A percentile compares a stretch with the other conserved stretches of the same genome.
phyloP scores from a whole-genome alignment of 2,888 invertebrate genomes.

The Sialis fuliginosa region DNA sequence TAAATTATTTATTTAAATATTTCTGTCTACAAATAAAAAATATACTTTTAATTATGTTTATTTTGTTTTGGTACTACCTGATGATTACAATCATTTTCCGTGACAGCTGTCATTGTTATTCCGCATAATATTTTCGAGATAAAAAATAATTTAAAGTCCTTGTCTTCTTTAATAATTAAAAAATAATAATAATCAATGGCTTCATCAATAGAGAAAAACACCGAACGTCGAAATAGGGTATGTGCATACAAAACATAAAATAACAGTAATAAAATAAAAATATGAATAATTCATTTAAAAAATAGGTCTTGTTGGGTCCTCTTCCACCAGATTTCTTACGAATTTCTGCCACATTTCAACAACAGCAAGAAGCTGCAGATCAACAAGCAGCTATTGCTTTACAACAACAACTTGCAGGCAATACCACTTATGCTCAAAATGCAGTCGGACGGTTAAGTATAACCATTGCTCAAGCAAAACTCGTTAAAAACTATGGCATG shows the following conservation, averaged over 20 bases:
- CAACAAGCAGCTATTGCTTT: slow-evolving; percentile 58
- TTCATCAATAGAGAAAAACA: slow-evolving; percentile 26
- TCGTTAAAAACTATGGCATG: slow-evolving; percentile 87
- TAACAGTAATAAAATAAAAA: no score
- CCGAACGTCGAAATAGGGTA: slow-evolving; percentile 32
- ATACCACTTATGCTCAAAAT: slow-evolving; percentile 27
- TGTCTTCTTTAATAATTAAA: background rate
- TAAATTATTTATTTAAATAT: no score
- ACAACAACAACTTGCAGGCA: slow-evolving; percentile 42
- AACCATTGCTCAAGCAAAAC: slow-evolving; percentile 77
- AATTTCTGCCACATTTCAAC: slow-evolving; percentile 33
- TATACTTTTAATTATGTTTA: no score
- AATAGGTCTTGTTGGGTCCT: slow-evolving; percentile 59
- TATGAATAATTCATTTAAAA: background rate
- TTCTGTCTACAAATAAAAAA: no score
- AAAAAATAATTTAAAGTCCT: background rate
- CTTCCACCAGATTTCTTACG: slow-evolving; percentile 61
- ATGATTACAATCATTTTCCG: no score
- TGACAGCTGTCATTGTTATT: background rate
- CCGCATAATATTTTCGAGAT: no score
- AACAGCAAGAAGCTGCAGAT: slow-evolving; percentile 58
- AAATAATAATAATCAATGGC: slow-evolving; percentile 11
- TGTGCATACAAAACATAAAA: slow-evolving; percentile 10
- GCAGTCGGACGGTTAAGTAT: slow-evolving; percentile 59
- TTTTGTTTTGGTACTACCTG: no score